phyloP scores from a whole-genome alignment of 2,888 invertebrate species.

The Gerosis bhagava region DNA sequence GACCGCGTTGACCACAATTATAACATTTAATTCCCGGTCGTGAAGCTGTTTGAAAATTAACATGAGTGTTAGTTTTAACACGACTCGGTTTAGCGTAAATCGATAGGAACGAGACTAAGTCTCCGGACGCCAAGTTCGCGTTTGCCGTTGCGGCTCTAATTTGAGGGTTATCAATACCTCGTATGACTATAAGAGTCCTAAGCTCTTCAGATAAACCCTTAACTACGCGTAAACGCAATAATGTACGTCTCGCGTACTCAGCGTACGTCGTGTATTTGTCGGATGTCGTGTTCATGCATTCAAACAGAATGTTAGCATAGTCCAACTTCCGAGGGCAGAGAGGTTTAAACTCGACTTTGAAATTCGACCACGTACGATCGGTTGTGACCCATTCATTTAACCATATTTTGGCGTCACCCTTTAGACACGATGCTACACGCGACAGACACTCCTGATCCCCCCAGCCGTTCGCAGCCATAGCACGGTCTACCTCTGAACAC shows the following conservation, averaged over 20 bases:
- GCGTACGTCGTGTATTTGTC: neutral
- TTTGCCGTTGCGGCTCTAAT: slow-evolving; percentile 3
- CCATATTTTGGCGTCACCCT: slow-evolving; percentile 16
- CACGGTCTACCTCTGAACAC: slow-evolving; percentile 28
- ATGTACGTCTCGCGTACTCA: neutral
- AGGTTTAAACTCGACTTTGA: neutral
- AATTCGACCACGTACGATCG: neutral
- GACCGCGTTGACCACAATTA: neutral
- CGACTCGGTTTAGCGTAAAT: slow-evolving; percentile 1
- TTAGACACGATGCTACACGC: slow-evolving; percentile 23
- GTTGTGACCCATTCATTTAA: neutral
- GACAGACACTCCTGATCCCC: slow-evolving; percentile 29
- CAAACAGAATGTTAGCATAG: slow-evolving; percentile 4
- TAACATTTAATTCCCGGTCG: neutral
- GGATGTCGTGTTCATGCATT: neutral
- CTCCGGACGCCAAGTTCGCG: neutral
- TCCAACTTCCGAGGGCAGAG: neutral
- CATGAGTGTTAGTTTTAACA: too few relatives aligned
- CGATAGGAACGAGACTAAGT: slow-evolving; percentile 1
- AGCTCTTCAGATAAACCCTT: slow-evolving; percentile 3
- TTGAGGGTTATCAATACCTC: slow-evolving; percentile 1
- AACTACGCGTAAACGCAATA: neutral
- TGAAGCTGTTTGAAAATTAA: neutral
- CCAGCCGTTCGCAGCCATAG: slow-evolving; percentile 22
- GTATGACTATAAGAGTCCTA: neutral